Evolutionary conservation across 2,888 invertebrate species (phyloP), one percentile per base, ranked within the genome.

Genomic region (Phengaris alcon): DNA sequence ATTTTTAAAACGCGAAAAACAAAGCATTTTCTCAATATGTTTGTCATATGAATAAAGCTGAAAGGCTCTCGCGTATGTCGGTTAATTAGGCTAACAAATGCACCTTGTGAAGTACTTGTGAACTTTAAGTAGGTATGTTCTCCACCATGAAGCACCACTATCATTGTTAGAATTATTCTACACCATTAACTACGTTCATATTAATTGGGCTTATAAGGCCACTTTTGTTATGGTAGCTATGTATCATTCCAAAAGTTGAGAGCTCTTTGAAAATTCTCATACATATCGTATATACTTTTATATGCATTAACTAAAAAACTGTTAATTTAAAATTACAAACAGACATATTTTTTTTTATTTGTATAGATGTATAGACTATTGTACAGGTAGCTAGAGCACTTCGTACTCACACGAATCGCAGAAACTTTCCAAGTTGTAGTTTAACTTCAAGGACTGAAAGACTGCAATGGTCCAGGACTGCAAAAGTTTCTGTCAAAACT

Each of bases 11-110:
- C 9, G 6, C 2, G 4, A 35, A 70, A 54, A 52, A 35, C 10
- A 13, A 52, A 51, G 10, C 7, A 15, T 35, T 54, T 72, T 51
- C 15, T 69, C 13, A 69, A 72, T 35, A 48, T 22, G 15, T 22
- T 15, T 70, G 22, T 70, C 51, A 51, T 15, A 70, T 22, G 12
- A 35, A 44, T 68, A 68, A 68, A 68, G 46, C 46, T 46, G 9
- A 9, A 70, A 72, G 54, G 72, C 35, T 35, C 52, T 54, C 15
- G 0, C 7, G 13, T 52, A 72, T 70, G 70, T 70, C 52, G 54
- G 54, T 70, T 70, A 70, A 70, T 70, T 70, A 70, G 5, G 6
- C 22, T 70, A 70, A 52, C 52, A 70, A 70, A 51, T 70, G 70
- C 22, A 70, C 15, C 48, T 51, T 52, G 51, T 52, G 12, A 22